Evolutionary conservation across 1,140 invertebrate species (phyloP), one percentile per base, ranked within the genome.

Genomic region (Dreissena rostriformis): DNA sequence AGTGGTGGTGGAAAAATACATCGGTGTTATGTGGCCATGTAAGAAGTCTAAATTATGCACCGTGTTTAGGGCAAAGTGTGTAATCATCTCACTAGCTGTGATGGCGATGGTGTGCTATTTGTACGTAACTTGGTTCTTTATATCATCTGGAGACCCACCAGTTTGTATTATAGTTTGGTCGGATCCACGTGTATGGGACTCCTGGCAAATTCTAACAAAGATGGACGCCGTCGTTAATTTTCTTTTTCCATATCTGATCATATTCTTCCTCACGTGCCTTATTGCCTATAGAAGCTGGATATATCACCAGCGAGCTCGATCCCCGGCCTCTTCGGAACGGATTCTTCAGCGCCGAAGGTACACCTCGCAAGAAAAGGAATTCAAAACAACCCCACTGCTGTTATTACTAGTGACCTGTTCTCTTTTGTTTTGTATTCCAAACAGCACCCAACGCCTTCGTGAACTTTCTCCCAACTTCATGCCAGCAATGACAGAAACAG

Each of bases 1-100:
- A 0, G 85, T 91, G 75, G 87, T 90, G 22, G 82, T 91, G 28
- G 90, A 92, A 53, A 86, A 90, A 61, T 90, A 88, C 66, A 88
- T 91, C 28, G 84, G 86, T 39, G 87, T 92, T 2, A 86, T 88
- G 57, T 86, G 82, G 68, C 90, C 91, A 14, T 53, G 90, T 8
- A 89, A 82, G 82, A 90, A 88, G 70, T 72, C 85, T 24, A 51
- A 82, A 22, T 80, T 90, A 83, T 90, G 89, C 68, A 88, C 90
- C 6, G 76, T 88, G 12, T 90, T 90, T 74, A 61, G 86, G 26
- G 87, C 89, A 19, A 86, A 88, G 70, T 85, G 86, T 55, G 86
- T 90, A 15, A 79, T 88, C 12, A 65, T 87, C 28, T 74, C 26
- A 28, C 57, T 90, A 76, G 82, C 84, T 10, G 79, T 89, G 0